These are phyloP conservation scores for Iphiclides podalirius DNA, from an alignment of 2,888 invertebrate species.

Conservation along the genomic window DNA sequence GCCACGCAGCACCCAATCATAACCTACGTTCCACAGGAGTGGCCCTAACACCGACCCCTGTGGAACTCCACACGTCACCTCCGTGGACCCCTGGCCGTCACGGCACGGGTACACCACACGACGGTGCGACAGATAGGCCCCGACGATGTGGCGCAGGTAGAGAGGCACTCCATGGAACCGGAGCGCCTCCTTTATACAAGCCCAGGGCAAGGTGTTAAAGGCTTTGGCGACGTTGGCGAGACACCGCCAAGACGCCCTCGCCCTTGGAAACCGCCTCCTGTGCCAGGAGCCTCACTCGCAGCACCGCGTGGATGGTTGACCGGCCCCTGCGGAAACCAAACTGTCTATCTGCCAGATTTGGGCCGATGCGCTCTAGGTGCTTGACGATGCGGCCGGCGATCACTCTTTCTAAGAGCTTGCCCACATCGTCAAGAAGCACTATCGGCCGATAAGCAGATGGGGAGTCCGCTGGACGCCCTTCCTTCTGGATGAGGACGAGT, in stretches of 20 bases:
- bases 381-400: background rate
- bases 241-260: conserved; percentile 26
- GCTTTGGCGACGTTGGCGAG: conserved; percentile 30
- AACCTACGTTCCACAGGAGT: conserved; percentile 31
- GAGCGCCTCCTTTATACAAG: conserved; percentile 26
- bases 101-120: background rate
- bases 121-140: conserved; percentile 10
- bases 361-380: conserved; percentile 11
- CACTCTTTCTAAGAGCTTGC: too few relatives aligned
- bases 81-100: background rate
- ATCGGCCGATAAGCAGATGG: background rate
- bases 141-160: conserved; percentile 21
- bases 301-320: conserved; percentile 13
- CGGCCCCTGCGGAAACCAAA: conserved; percentile 10
- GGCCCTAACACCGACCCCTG: conserved; percentile 30
- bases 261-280: conserved; percentile 21
- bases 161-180: background rate
- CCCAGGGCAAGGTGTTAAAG: conserved; percentile 29
- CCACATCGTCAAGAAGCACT: background rate
- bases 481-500: background rate
- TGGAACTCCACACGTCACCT: conserved; percentile 26
- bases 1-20: conserved; percentile 1
- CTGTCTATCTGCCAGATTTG: too few relatives aligned
- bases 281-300: background rate
- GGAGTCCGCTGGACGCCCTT: background rate